Percentiles rank a stretch among this genome's conserved stretches.
Evolutionary conservation across 2,888 invertebrate species (phyloP).

Genomic region (Nemoura dubitans): DNA sequence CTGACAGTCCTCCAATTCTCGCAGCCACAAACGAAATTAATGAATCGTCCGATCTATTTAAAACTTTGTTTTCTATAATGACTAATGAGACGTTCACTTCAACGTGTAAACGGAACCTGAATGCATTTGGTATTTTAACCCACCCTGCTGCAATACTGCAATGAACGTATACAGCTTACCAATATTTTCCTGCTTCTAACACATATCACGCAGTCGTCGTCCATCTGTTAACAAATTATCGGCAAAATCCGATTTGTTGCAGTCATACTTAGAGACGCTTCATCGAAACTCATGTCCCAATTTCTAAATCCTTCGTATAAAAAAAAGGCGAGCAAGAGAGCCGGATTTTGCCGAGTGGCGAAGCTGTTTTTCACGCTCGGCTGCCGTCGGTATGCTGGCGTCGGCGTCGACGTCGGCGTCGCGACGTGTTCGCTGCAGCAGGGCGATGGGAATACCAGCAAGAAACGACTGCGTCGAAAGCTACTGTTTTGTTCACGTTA

Average conservation of each 20-base stretch:
- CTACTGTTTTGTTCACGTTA: neutral
- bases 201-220: neutral
- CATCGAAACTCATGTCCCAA: neutral
- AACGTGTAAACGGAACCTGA: neutral
- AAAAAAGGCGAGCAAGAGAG: neutral
- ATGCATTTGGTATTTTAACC: neutral
- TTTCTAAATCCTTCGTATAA: neutral
- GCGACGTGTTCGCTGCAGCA: neutral
- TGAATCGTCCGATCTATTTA: neutral
- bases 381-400: neutral
- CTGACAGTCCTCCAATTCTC: neutral
- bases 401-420: neutral
- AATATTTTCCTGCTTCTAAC: neutral
- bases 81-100: neutral
- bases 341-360: neutral
- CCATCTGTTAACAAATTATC: neutral
- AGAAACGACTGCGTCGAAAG: neutral
- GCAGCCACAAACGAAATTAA: neutral
- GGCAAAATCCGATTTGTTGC: neutral
- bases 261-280: neutral
- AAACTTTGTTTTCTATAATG: conserved; percentile 7
- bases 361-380: neutral
- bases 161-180: no score
- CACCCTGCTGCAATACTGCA: no score
- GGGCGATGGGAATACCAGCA: neutral